Evolutionary conservation across 2,888 invertebrate species (phyloP), one percentile per base, ranked within the genome.

Genomic region (Zhuqinia jingwanae): DNA sequence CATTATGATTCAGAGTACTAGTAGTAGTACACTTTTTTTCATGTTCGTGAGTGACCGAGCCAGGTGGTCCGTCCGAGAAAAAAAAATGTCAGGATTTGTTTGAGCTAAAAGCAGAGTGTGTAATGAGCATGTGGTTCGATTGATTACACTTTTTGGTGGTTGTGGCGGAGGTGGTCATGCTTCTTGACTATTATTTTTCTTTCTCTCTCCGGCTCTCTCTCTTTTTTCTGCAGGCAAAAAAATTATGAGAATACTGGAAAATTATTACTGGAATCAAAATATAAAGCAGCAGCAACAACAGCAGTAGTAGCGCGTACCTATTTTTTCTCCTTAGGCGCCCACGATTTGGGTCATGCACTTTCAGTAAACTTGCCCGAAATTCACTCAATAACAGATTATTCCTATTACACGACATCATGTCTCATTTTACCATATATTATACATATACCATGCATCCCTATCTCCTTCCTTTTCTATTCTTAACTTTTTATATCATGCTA

Each of bases 91-190:
- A 85, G 80, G 75, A 80, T 85, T 85, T 81, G 81, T 76, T 86
- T 42, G 70, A 80, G 76, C 65, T 25, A 80, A 80, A 68, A 76
- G 53, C 45, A 76, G n/a, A n/a, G 80, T 81, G 77, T 70, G 58
- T 76, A 81, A 81, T 86, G 76, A 86, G 86, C 86, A 81, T 86
- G 86, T 81, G 86, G 80, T 70, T 81, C 86, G 81, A 77, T 76
- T 81, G 81, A 77, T 76, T 81, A 76, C 85, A 79, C 85, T 73
- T 85, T 78, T 77, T 79, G 79, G 63, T 85, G 78, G 53, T n/a
- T n/a, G n/a, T 82, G 81, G 70, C 73, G 85, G 79, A 85, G 85
- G 79, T 79, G 85, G 79, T 85, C 85, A 85, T 85, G 85, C 85
- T 85, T 85, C 85, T 73, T 79, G n/a, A n/a, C n/a, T n/a, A n/a